Base-by-base conservation (phyloP, 2,113 vertebrate species). In the Ptilorrhoa leucosticta region DNA sequence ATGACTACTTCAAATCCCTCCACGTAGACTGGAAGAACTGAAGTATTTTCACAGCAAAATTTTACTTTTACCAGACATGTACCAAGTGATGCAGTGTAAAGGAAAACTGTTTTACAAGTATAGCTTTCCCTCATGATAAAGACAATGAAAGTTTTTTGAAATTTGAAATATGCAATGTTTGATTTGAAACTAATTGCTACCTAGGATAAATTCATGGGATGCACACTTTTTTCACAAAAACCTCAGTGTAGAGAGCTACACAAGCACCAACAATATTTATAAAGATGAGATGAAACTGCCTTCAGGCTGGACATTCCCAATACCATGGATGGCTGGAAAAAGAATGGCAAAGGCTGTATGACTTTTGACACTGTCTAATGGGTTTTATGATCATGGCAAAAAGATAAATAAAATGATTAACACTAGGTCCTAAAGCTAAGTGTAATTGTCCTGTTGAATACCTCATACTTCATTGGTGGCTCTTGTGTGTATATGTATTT, bases 401-500 rank as follows among this genome's bases (percentile, higher is more conserved):
- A 72, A 90, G 42, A 13, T 15, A n/a, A 63, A n/a, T 40, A 16
- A 89, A 68, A 33, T 21, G 0, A 71, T 76, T 37, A 15, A 16
- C 1, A 1, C 6, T 39, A 35, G 10, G 2, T 20, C 15, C 51
- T 91, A 26, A 40, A 79, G 23, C 7, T 31, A 35, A 64, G 6
- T 35, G 7, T 76, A 42, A 17, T 23, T 7, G 6, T 75, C 31
- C 12, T 81, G 4, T 53, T 65, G 45, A 44, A 35, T 64, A 51
- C 35, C 16, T 22, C 14, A 19, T 10, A 16, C 11, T 17, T 79
- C 0, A 0, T 11, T 54, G 10, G 28, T n/a, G 17, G 7, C 7
- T 88, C 6, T 56, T 56, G 31, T 37, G n/a, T 37, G 24, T 37
- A 60, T 18, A 24, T 37, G 30, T 33, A 10, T n/a, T 18, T 2